Percentiles rank a stretch among this genome's conserved stretches.
Conservation (phyloP, 2,888 invertebrate species). For the Coelogynopora nodosa region DNA sequence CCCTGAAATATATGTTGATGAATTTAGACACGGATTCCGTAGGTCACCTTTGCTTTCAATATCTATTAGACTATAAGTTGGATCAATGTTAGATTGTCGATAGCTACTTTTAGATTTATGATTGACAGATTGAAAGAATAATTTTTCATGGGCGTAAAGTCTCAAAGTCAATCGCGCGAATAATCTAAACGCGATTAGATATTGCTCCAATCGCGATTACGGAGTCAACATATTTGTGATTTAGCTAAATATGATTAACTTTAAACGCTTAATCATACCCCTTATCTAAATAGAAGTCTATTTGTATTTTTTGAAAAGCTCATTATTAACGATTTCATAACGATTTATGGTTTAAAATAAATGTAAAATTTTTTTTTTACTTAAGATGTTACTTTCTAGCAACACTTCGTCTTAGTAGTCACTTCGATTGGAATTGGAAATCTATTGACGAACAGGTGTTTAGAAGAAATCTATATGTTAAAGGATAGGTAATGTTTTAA, state of each 20-base stretch:
- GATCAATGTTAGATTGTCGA: not conserved
- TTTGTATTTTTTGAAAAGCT: not conserved
- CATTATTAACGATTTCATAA: not conserved
- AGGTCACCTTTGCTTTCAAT: too few relatives aligned
- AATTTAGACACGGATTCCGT: too few relatives aligned
- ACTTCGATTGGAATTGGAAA: not conserved
- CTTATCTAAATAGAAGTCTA: not conserved
- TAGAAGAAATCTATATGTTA: not conserved
- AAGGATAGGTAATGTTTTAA: not conserved
- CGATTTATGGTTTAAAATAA: not conserved
- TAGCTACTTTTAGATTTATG: not conserved
- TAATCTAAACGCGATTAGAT: not conserved
- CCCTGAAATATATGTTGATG: too few relatives aligned
- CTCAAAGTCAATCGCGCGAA: not conserved
- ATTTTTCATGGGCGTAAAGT: not conserved
- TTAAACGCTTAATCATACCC: not conserved
- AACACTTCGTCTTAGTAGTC: not conserved
- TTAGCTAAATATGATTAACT: not conserved
- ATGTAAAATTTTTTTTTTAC: not conserved
- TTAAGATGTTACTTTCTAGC: not conserved
- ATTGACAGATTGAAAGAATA: not conserved
- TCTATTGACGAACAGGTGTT: not conserved
- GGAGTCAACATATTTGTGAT: not conserved
- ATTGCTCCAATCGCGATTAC: not conserved
- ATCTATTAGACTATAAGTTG: not conserved